Evolutionary conservation across 2,888 invertebrate genomes (phyloP).

Genomic region (Drosophila meridionalis): DNA sequence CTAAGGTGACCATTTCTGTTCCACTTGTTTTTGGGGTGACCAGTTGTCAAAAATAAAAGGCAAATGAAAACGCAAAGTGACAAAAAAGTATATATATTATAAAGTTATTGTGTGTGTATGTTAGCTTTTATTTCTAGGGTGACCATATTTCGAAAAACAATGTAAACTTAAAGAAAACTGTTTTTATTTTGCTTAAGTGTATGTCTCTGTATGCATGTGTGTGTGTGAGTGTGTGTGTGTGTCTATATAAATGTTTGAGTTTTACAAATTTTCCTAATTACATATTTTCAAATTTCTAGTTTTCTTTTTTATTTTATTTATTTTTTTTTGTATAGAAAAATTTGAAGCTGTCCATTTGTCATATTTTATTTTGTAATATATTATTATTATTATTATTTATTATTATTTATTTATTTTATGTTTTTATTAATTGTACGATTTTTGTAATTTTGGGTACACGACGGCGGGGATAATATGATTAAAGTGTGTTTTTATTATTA

Average conservation of each 20-base stretch:
- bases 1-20: not conserved
- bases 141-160: not conserved
- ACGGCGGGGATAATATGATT: slow-evolving; percentile 84
- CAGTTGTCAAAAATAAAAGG: slow-evolving; percentile 12
- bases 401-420: slow-evolving; percentile 19
- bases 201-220: slow-evolving; percentile 37
- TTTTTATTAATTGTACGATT: slow-evolving; percentile 48
- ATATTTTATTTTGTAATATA: slow-evolving; percentile 24
- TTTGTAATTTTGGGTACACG: slow-evolving; percentile 79
- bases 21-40: slow-evolving; percentile 40
- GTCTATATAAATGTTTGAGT: slow-evolving; percentile 55
- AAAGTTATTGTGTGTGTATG: not conserved
- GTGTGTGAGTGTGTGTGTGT: slow-evolving; percentile 32
- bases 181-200: not conserved
- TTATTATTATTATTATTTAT: slow-evolving; percentile 20
- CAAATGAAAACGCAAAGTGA: not conserved
- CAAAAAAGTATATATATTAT: too few species aligned
- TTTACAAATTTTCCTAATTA: slow-evolving; percentile 75
- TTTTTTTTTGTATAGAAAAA: slow-evolving; percentile 60
- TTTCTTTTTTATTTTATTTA: slow-evolving; percentile 20
- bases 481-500: slow-evolving; percentile 61
- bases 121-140: not conserved
- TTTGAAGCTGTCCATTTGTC: slow-evolving; percentile 58
- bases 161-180: not conserved
- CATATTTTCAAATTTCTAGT: slow-evolving; percentile 60